Conservation (phyloP, 2,797 vertebrate species). For the Pelobates cultripes region DNA sequence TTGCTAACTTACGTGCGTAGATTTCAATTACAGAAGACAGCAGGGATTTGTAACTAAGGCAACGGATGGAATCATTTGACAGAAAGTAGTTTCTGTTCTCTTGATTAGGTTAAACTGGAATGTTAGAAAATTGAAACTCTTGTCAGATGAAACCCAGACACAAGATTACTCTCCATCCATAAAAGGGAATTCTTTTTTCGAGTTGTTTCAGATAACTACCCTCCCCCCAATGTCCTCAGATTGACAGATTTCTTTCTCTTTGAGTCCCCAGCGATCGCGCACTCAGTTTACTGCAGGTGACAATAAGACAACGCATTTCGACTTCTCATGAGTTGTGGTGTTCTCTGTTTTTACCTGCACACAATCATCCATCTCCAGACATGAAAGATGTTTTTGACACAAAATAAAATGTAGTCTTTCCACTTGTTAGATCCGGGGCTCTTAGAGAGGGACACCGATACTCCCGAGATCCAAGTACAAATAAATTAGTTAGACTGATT, state of each 20-base stretch:
- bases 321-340: too few species aligned
- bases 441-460: not conserved
- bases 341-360: too few species aligned
- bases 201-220: not conserved
- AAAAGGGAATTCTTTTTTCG: constrained; percentile 7
- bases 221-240: not conserved
- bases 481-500: too few species aligned
- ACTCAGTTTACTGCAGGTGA: not conserved
- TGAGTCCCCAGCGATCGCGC: not conserved
- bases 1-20: constrained; percentile 77
- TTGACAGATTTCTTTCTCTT: not conserved
- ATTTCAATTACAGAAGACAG: constrained; percentile 78
- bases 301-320: not conserved
- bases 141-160: constrained; percentile 61
- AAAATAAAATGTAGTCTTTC: not conserved
- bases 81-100: constrained; percentile 75
- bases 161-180: constrained; percentile 12
- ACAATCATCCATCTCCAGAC: not conserved
- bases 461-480: too few species aligned
- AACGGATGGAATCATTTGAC: constrained; percentile 79
- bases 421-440: not conserved
- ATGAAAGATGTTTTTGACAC: not conserved
- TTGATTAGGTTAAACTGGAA: constrained; percentile 75
- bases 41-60: constrained; percentile 80
- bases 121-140: constrained; percentile 69